phyloP scores from a whole-genome alignment of 37 sponge, comb jelly and placozoan species.

The Halichondria panicea region DNA sequence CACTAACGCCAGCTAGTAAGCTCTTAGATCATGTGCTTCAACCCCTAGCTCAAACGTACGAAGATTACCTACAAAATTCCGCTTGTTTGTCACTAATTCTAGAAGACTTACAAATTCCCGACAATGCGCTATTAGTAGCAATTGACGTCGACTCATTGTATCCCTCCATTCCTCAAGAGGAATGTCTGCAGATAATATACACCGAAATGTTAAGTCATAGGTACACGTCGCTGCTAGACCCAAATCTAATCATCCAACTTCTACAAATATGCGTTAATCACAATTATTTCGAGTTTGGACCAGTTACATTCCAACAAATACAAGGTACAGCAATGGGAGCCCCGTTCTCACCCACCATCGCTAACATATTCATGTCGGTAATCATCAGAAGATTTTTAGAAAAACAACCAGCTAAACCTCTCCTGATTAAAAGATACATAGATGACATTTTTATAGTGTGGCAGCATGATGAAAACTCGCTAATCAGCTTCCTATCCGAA shows the following conservation, averaged over 20 bases:
- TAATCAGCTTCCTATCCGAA: neutral
- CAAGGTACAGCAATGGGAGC: slow-evolving; percentile 30
- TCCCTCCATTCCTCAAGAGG: neutral
- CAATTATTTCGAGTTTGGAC: slow-evolving; percentile 12
- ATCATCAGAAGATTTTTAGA: neutral
- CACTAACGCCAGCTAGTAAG: neutral
- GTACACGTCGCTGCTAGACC: neutral
- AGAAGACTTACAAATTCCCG: slow-evolving; percentile 4
- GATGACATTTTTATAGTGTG: slow-evolving; percentile 23
- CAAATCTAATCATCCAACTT: slow-evolving; percentile 14
- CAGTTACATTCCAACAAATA: slow-evolving; percentile 1
- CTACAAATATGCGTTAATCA: slow-evolving; percentile 11
- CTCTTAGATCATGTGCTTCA: slow-evolving; percentile 13
- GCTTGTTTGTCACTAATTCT: neutral
- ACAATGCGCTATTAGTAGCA: neutral
- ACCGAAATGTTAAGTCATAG: neutral
- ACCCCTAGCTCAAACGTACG: slow-evolving; percentile 22
- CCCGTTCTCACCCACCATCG: slow-evolving; percentile 21
- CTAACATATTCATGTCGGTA: slow-evolving; percentile 22
- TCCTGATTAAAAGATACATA: slow-evolving; percentile 4
- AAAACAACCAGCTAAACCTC: neutral
- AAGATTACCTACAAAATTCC: slow-evolving; percentile 18
- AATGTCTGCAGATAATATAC: neutral
- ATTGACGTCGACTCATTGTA: neutral
- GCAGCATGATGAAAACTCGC: neutral